Percentiles rank a stretch among this genome's conserved stretches.
Evolutionary conservation across 2,113 vertebrate genomes (phyloP).

Genomic region (Misgurnus anguillicaudatus): DNA sequence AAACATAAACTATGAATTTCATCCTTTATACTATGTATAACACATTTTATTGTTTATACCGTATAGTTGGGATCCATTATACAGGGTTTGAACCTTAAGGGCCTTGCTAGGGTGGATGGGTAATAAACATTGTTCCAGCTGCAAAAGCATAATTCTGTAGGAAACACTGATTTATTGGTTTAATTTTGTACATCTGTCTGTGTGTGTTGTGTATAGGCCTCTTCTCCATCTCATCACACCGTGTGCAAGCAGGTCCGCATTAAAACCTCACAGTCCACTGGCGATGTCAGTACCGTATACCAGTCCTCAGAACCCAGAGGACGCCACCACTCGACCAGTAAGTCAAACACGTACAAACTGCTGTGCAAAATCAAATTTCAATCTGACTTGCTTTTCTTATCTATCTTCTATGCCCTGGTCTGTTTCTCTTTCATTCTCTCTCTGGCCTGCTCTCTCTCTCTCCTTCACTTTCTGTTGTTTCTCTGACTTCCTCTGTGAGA

Average conservation of each 20-base stretch:
- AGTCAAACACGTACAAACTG: conserved; percentile 61
- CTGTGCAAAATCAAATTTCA: neutral
- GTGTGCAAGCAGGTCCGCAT: conserved; percentile 91
- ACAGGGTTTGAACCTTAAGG: no score
- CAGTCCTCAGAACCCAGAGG: conserved; percentile 87
- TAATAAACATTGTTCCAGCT: no score
- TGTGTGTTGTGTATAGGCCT: conserved; percentile 58
- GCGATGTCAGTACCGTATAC: conserved; percentile 85
- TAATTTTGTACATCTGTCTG: neutral
- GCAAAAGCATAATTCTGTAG: neutral
- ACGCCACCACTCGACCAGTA: conserved; percentile 91
- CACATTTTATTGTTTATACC: no score
- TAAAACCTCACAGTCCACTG: conserved; percentile 91
- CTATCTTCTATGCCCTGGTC: neutral
- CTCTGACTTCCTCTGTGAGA: conserved; percentile 87
- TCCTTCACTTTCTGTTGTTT: conserved; percentile 75
- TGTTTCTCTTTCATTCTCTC: conserved; percentile 7
- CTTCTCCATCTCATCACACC: conserved; percentile 80
- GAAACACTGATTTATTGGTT: neutral
- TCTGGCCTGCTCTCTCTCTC: conserved; percentile 40
- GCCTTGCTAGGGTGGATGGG: no score
- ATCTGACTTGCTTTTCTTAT: conserved; percentile 21
- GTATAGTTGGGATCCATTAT: no score
- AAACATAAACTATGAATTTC: no score
- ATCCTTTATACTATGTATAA: no score